phyloP scores from a whole-genome alignment of 2,888 invertebrate genomes.

The Drosophila robusta region DNA sequence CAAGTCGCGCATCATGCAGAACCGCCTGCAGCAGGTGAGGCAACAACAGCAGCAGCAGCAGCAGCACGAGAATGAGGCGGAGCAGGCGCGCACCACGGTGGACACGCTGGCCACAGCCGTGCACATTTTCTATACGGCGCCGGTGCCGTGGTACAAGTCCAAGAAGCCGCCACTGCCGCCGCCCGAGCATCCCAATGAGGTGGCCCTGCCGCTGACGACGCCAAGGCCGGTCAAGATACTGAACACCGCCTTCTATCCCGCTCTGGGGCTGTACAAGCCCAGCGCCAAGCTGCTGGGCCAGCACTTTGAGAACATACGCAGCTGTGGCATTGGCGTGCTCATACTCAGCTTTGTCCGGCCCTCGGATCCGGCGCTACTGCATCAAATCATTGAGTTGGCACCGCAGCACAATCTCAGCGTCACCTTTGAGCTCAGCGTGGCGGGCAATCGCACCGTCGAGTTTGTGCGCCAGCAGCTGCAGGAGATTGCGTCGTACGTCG shows the following conservation, averaged over 20 bases:
- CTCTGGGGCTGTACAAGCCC: slow-evolving; percentile 82
- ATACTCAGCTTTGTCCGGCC: slow-evolving; percentile 86
- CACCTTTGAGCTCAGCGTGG: slow-evolving; percentile 88
- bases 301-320: slow-evolving; percentile 88
- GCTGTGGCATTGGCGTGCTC: slow-evolving; percentile 87
- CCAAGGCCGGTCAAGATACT: slow-evolving; percentile 73
- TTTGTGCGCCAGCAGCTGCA: slow-evolving; percentile 85
- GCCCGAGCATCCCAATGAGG: slow-evolving; percentile 61
- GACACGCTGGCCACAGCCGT: slow-evolving; percentile 80
- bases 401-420: slow-evolving; percentile 86
- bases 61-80: slow-evolving; percentile 68
- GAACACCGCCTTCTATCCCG: slow-evolving; percentile 84
- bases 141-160: slow-evolving; percentile 84
- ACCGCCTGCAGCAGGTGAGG: slow-evolving; percentile 82
- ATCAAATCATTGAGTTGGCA: slow-evolving; percentile 85
- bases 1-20: slow-evolving; percentile 83
- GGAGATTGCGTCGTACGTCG: slow-evolving; percentile 54
- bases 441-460: slow-evolving; percentile 86
- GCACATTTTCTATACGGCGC: slow-evolving; percentile 84
- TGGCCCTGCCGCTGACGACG: slow-evolving; percentile 57
- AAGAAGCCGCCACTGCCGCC: slow-evolving; percentile 74
- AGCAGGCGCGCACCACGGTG: slow-evolving; percentile 73
- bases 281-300: slow-evolving; percentile 85
- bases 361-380: slow-evolving; percentile 79
- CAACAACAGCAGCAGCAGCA: slow-evolving; percentile 68